Evolutionary conservation across 2,797 vertebrate genomes (phyloP), one percentile per base, ranked within the genome.

Genomic region (Chaetophractus vellerosus): DNA sequence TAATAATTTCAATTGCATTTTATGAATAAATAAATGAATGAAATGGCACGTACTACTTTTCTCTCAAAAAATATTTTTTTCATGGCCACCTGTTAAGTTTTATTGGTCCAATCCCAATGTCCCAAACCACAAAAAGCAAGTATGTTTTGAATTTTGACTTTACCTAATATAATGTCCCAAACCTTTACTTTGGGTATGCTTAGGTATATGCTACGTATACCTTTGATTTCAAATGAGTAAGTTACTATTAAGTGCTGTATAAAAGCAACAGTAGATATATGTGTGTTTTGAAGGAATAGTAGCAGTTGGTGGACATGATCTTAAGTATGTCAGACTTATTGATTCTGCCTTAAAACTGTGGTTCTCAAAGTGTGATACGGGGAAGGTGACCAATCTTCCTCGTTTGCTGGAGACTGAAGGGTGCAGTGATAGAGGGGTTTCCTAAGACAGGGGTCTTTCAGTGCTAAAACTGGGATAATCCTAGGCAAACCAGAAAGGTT

Each of bases 111-210:
- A 14, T 79, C 48, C 87, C 55, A 85, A 38, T 24, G 45, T 93
- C 45, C 31, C 50, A 88, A 96, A 68, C 63, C 88, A 95, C 59
- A 83, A 71, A 91, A 91, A 88, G 85, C 93, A 93, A 95, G 93
- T 86, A 66, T 55, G 76, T 23, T 66, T 83, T 95, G 94, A 86
- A 10, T 95, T 97, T 92, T 93, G 9, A 88, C 55, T 94, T 96
- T 92, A 71, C 71, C 16, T 76, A 91, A 68, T 93, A 45, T 72
- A 90, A 66, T 26, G 72, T 61, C 80, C 68, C 55, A 93, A 68
- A 19, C 31, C 15, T 94, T 88, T 64, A 74, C 76, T 93, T 92
- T 88, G 78, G 19, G 12, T 78, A 23, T 71, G 24, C 45, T 50
- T 92, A 59, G 55, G 24, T 71, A 41, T 90, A 45, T 14, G 5